Base-by-base conservation (phyloP, 2,797 vertebrate species). In the Petrocephalus sullivani region DNA sequence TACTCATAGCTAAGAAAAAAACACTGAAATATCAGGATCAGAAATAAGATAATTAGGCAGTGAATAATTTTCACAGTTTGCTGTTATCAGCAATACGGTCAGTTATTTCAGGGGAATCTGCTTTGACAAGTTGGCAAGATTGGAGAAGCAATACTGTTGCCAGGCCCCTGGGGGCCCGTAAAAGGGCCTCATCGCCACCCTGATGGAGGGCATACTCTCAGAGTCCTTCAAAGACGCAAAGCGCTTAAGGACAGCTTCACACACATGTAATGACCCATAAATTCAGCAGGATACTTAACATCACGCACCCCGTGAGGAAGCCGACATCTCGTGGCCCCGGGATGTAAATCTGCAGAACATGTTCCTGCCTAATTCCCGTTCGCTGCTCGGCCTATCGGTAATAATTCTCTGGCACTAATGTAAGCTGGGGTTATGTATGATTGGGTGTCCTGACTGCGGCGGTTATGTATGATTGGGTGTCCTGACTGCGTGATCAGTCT, bases 311-410 rank as follows among this genome's bases (percentile, higher is more conserved):
- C 14, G 37, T 2, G 37, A 78, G 71, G 37, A 78, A 78, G 37
- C 33, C 16, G 7, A n/a, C 37, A 46, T 41, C 6, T 0, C 6
- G 2, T 46, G 37, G 28, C 71, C 71, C 71, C 71, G 1, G 81
- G 81, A 83, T 51, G 10, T 56, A 58, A 81, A 82, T 60, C 33
- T 60, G 54, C 23, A 82, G 87, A 81, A 78, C 81, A 81, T 81
- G 54, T 75, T 33, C 37, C 71, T 78, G 57, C 56, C 46, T 41
- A 37, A 46, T 58, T 49, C 60, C 33, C 58, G 60, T 46, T 60
- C 23, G 57, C 37, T 41, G 37, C 57, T 82, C 10, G 7, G 53
- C 81, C 87, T 58, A 71, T 83, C 75, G 28, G 87, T 53, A 83
- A 88, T 88, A 75, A 23, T 60, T 51, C 3, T 64, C 57, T 67